Percentiles rank a stretch among this genome's conserved stretches.
Evolutionary conservation across 2,888 invertebrate species (phyloP).

Genomic region (Ectemnius cavifrons): DNA sequence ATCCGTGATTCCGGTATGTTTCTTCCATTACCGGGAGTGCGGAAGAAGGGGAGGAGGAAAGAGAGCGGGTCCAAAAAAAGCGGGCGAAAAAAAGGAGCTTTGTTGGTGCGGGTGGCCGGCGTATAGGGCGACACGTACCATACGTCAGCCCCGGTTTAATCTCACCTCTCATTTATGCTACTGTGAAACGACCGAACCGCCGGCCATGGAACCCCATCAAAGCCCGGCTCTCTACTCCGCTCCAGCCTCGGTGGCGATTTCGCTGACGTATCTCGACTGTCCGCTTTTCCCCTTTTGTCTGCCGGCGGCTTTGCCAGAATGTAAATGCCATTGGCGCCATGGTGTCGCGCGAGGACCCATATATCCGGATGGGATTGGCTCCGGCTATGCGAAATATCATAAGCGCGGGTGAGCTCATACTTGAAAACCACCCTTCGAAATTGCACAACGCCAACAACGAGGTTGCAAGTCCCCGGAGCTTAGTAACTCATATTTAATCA

Average conservation of each 20-base stretch:
- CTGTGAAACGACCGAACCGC: conserved; percentile 69
- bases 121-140: conserved; percentile 52
- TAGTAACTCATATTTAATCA: no score
- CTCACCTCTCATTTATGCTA: conserved; percentile 74
- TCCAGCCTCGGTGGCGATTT: conserved; percentile 60
- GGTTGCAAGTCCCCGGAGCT: no score
- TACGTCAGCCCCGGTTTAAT: conserved; percentile 71
- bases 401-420: neutral
- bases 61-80: conserved; percentile 46
- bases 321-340: conserved; percentile 65
- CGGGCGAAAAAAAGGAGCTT: conserved; percentile 40
- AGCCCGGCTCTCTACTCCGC: conserved; percentile 43
- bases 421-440: neutral
- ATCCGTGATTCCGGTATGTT: conserved; percentile 52
- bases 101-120: conserved; percentile 38
- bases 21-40: conserved; percentile 42
- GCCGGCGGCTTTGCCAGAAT: conserved; percentile 53
- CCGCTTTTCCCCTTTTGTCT: conserved; percentile 59
- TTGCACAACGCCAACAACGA: no score
- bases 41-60: neutral
- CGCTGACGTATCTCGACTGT: conserved; percentile 65
- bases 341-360: conserved; percentile 44
- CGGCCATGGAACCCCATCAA: conserved; percentile 58
- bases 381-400: conserved; percentile 22
- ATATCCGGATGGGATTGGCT: conserved; percentile 49